A percentile compares a stretch with the other conserved stretches of the same genome.
Evolutionary conservation across 2,797 vertebrate species (phyloP).

Genomic region (Tenualosa thibaudeaui): DNA sequence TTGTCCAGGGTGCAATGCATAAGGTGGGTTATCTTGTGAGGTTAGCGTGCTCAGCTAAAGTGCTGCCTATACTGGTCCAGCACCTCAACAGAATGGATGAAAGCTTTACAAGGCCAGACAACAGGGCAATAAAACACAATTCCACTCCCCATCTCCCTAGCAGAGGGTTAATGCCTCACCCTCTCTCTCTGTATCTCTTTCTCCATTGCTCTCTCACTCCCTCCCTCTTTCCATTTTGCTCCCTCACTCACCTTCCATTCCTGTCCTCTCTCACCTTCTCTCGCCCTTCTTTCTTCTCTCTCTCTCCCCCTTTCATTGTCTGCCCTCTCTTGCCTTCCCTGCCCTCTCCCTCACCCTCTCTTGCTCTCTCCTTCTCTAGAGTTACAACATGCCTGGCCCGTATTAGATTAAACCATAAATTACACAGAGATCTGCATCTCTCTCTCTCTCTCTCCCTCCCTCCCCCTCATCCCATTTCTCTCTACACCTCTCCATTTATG

Average conservation of each 20-base stretch:
- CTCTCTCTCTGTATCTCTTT: slow-evolving; percentile 60
- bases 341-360: slow-evolving; percentile 60
- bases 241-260: slow-evolving; percentile 59
- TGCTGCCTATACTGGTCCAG: slow-evolving; percentile 27
- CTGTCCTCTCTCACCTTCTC: slow-evolving; percentile 61
- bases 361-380: slow-evolving; percentile 74
- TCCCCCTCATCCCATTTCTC: not conserved
- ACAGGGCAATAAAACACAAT: slow-evolving; percentile 50
- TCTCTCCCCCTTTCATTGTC: slow-evolving; percentile 77
- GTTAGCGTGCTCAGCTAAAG: not conserved
- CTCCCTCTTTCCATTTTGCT: slow-evolving; percentile 55
- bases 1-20: not conserved
- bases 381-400: slow-evolving; percentile 95
- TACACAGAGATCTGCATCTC: slow-evolving; percentile 89
- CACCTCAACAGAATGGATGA: slow-evolving; percentile 64
- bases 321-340: slow-evolving; percentile 33
- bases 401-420: slow-evolving; percentile 99
- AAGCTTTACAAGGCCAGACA: slow-evolving; percentile 26
- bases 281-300: slow-evolving; percentile 67
- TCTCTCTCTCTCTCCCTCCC: slow-evolving; percentile 36
- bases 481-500: not conserved
- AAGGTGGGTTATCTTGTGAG: not conserved
- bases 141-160: slow-evolving; percentile 57
- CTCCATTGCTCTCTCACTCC: slow-evolving; percentile 54
- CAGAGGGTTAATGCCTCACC: slow-evolving; percentile 74